These are phyloP conservation scores for Amphiprion percula DNA, from an alignment of 2,113 vertebrate species.

Conservation along the genomic window DNA sequence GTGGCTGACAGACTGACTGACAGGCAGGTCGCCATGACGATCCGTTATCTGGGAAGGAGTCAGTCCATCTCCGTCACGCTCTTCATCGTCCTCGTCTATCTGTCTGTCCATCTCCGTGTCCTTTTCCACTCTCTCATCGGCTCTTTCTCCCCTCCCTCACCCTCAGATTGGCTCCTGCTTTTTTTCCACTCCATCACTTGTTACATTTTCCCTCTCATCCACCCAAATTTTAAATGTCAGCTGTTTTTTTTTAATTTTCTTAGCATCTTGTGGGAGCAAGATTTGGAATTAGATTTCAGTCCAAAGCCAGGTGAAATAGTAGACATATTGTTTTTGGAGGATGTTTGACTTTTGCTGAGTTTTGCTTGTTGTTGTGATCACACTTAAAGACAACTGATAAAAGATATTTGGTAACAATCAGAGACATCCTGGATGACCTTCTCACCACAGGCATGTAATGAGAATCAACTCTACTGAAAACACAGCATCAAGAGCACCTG, in stretches of 20 bases:
- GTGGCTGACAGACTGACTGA: conserved; percentile 80
- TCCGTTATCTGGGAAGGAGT: conserved; percentile 60
- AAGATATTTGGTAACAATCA: not conserved
- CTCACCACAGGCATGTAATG: not conserved
- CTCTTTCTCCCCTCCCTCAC: conserved; percentile 46
- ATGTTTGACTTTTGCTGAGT: not conserved
- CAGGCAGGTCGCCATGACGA: conserved; percentile 69
- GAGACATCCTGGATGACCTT: not conserved
- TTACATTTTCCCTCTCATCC: not conserved
- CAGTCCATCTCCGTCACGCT: conserved; percentile 44
- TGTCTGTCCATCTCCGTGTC: conserved; percentile 67
- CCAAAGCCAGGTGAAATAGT: not conserved
- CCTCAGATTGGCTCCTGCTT: not conserved
- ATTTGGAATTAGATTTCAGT: not conserved
- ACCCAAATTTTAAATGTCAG: not conserved
- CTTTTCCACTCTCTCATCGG: conserved; percentile 63
- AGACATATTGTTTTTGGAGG: not conserved
- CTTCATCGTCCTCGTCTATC: conserved; percentile 56
- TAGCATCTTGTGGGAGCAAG: not conserved
- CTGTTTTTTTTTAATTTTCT: not conserved
- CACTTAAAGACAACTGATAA: not conserved
- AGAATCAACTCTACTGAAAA: too few relatives aligned
- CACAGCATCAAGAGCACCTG: too few relatives aligned
- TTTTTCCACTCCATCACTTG: not conserved
- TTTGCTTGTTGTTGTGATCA: not conserved